Percentiles rank a stretch among this genome's conserved stretches.
phyloP scores from a whole-genome alignment of 2,797 vertebrate species.

The Choloepus didactylus region DNA sequence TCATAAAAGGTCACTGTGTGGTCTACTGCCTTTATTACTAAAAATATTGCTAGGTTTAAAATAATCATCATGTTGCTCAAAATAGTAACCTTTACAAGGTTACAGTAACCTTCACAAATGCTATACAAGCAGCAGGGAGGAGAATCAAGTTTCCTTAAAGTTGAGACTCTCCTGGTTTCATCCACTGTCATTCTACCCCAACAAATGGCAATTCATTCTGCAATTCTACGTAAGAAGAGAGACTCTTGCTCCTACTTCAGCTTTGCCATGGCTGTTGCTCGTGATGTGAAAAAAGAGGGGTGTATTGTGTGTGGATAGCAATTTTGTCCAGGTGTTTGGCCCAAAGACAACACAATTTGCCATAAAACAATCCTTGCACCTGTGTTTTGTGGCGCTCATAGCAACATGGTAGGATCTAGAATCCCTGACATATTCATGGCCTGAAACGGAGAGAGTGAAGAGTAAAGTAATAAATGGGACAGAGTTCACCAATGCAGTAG shows the following conservation, averaged over 20 bases:
- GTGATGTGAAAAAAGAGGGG: not conserved
- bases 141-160: not conserved
- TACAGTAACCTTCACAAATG: not conserved
- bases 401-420: not conserved
- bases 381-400: not conserved
- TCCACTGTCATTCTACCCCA: not conserved
- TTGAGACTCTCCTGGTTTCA: not conserved
- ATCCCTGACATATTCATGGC: not conserved
- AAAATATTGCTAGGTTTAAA: slow-evolving; percentile 25
- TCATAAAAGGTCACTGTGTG: slow-evolving; percentile 30
- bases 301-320: not conserved
- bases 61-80: slow-evolving; percentile 35
- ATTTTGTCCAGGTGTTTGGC: not conserved
- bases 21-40: not conserved
- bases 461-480: not conserved
- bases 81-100: not conserved
- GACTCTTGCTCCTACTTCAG: not conserved
- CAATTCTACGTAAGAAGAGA: not conserved
- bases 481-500: not conserved
- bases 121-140: fast-evolving
- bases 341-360: not conserved
- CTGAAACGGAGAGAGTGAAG: not conserved
- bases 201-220: not conserved
- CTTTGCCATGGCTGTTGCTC: not conserved
- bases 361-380: not conserved